A percentile compares a stretch with the other conserved stretches of the same genome.
These are phyloP conservation scores for Pollenia angustigena DNA, from an alignment of 2,888 invertebrate genomes.

Conservation along the genomic window DNA sequence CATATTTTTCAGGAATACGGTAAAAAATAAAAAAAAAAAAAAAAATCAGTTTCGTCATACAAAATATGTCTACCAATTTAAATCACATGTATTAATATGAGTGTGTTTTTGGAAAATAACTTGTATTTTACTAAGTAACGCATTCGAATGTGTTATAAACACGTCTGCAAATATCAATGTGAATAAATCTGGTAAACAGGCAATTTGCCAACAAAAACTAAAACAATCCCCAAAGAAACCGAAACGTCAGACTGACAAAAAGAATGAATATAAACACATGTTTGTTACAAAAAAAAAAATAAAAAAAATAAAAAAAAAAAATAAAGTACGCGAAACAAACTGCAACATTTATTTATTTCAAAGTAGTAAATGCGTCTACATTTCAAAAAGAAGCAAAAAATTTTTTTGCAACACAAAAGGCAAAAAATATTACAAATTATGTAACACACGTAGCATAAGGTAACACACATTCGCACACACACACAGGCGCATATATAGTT, in stretches of 20 bases:
- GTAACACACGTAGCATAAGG: slow-evolving; percentile 33
- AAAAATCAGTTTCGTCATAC: slow-evolving; percentile 11
- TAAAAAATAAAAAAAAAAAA: not conserved
- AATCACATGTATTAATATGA: slow-evolving; percentile 46
- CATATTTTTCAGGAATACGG: not conserved
- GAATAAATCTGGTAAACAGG: slow-evolving; percentile 73
- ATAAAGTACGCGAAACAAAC: slow-evolving; percentile 43
- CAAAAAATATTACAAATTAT: slow-evolving; percentile 49
- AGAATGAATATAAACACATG: slow-evolving; percentile 42
- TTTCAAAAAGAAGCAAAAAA: slow-evolving; percentile 11
- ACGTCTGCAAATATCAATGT: slow-evolving; percentile 71
- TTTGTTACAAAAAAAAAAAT: not conserved
- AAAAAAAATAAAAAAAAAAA: not conserved
- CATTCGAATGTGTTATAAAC: slow-evolving; percentile 73
- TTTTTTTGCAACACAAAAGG: not conserved
- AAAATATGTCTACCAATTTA: slow-evolving; percentile 1
- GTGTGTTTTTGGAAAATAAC: slow-evolving; percentile 15
- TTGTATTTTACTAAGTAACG: slow-evolving; percentile 59
- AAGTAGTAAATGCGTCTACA: slow-evolving; percentile 58
- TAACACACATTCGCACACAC: not conserved
- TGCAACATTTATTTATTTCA: slow-evolving; percentile 57
- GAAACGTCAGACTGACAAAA: slow-evolving; percentile 29
- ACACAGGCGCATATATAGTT: not conserved
- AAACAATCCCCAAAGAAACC: slow-evolving; percentile 10
- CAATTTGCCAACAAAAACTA: slow-evolving; percentile 66